Evolutionary conservation across 2,797 vertebrate genomes (phyloP), one percentile per base, ranked within the genome.

Genomic region (Myotis daubentonii): DNA sequence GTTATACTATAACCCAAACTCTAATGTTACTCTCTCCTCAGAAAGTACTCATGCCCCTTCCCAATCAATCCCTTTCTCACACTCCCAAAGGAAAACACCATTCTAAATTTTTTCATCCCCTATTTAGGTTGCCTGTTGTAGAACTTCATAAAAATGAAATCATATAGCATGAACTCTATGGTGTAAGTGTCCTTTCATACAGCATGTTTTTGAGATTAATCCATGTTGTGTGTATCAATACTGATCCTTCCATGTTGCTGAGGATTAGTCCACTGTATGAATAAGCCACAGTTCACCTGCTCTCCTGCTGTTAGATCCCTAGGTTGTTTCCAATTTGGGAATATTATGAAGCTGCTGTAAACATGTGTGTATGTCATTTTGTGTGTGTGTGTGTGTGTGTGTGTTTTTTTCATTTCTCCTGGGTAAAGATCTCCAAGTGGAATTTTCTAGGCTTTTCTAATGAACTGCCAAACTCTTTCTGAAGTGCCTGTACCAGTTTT

Each of bases 361-460:
- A 65, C 15, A 15, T 44, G 66, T 72, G 13, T 79, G 41, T 22
- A 44, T n/a, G 74, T 51, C 5, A 0, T 70, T 66, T 49, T 92
- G 28, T 47, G 41, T 44, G 41, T 44, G 9, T 6, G 41, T 6
- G 6, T 44, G 8, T 44, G 12, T 47, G 11, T 49, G 38, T 41
- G 5, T 13, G 53, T 62, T 5, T 23, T 82, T 74, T 72, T 89
- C 33, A 65, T 44, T 87, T 82, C 65, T 76, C 44, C 65, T 75
- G 80, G 49, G 82, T 80, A 70, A 81, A 91, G 51, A 65, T 49
- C 44, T 92, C 20, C 53, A 22, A 85, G 33, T 44, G 28, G 23
- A 70, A 81, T 74, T n/a, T 88, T 76, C 44, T 23, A 51, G 87
- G 87, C 33, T 25, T 80, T 80, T 93, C 28, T 91, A 51, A 85